Evolutionary conservation across 2,797 vertebrate genomes (phyloP).

Genomic region (Masticophis lateralis): DNA sequence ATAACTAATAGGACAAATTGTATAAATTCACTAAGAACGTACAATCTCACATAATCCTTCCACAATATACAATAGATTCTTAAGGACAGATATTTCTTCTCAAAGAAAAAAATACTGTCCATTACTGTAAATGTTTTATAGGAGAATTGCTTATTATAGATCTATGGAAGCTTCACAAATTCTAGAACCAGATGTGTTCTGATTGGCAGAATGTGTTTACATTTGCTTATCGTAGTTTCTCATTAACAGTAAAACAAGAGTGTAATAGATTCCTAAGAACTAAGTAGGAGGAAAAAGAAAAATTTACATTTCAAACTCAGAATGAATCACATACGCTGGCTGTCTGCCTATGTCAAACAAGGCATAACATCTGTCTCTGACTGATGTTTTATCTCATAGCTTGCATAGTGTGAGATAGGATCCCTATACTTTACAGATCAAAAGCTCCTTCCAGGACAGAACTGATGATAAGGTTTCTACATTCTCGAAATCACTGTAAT

Average conservation of each 20-base stretch:
- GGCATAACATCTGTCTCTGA: background rate
- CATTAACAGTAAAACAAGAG: background rate
- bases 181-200: background rate
- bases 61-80: background rate
- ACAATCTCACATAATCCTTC: background rate
- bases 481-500: conserved; percentile 2
- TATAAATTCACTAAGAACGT: background rate
- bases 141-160: background rate
- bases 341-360: conserved; percentile 5
- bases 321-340: background rate
- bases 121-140: background rate
- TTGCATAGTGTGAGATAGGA: background rate
- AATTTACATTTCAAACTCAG: background rate
- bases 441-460: background rate
- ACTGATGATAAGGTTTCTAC: background rate
- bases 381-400: background rate
- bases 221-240: background rate
- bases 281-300: background rate
- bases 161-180: background rate
- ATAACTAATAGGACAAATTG: background rate
- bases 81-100: background rate
- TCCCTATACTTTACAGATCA: background rate
- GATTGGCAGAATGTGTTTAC: background rate
- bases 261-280: background rate
- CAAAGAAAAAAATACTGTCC: background rate